A percentile compares a stretch with the other conserved stretches of the same genome.
Evolutionary conservation across 1,140 invertebrate genomes (phyloP).

Genomic region (Atopsyche davidsoni): DNA sequence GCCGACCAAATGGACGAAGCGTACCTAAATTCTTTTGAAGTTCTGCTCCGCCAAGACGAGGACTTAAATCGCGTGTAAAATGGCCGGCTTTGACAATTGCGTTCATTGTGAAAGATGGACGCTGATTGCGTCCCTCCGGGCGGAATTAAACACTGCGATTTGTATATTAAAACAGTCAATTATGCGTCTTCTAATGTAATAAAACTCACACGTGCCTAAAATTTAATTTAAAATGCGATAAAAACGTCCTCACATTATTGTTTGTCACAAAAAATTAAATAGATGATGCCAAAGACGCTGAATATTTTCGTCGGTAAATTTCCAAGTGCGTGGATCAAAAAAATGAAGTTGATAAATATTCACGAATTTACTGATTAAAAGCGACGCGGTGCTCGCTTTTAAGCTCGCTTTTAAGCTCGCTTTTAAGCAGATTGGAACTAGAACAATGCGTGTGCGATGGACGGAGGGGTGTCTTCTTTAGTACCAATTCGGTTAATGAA

Average conservation of each 20-base stretch:
- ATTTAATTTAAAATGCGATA: too few relatives aligned
- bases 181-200: too few relatives aligned
- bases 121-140: too few relatives aligned
- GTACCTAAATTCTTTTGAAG: background rate
- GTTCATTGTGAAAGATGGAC: too few relatives aligned
- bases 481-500: slow-evolving; percentile 22
- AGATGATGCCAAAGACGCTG: background rate
- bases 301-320: background rate
- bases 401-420: background rate
- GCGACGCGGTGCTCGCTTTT: background rate
- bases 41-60: background rate
- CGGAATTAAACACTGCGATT: too few relatives aligned
- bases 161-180: too few relatives aligned
- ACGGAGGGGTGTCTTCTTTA: slow-evolving; percentile 1
- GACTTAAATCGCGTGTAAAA: slow-evolving; percentile 2
- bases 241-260: too few relatives aligned
- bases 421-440: background rate
- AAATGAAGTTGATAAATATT: background rate
- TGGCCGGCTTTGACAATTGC: background rate
- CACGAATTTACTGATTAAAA: background rate
- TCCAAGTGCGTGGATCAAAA: background rate
- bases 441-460: background rate
- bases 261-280: background rate
- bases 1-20: slow-evolving; percentile 7
- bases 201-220: too few relatives aligned